Evolutionary conservation across 2,797 vertebrate species (phyloP).

Genomic region (Petrocephalus sullivani): DNA sequence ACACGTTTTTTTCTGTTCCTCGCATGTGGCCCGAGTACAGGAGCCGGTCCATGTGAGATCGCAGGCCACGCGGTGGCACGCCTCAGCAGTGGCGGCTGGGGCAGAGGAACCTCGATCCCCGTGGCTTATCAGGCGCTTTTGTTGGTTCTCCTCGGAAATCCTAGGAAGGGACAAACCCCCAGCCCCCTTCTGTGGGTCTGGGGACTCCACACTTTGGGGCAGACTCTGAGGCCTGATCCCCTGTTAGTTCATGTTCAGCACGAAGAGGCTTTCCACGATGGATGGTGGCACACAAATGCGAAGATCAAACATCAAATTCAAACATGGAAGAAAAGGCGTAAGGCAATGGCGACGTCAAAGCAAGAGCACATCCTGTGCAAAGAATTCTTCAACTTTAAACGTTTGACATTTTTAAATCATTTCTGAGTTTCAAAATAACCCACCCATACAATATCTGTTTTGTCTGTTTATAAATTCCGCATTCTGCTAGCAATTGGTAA

Average conservation of each 20-base stretch:
- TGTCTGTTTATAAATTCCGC: slow-evolving; percentile 9
- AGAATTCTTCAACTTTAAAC: not conserved
- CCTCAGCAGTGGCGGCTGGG: not conserved
- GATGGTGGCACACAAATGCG: not conserved
- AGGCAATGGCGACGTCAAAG: not conserved
- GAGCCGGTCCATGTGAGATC: not conserved
- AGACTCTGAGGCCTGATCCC: not conserved
- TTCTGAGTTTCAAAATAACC: not conserved
- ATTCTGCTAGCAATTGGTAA: not conserved
- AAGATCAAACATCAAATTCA: not conserved
- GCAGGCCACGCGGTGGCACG: not conserved
- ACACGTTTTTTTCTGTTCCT: not conserved
- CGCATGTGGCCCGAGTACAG: not conserved
- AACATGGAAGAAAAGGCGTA: not conserved
- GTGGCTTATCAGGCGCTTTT: not conserved
- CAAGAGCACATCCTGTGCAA: not conserved
- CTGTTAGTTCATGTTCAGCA: not conserved
- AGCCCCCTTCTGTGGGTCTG: not conserved
- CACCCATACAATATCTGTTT: slow-evolving; percentile 11
- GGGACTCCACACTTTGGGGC: not conserved
- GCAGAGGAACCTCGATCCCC: not conserved
- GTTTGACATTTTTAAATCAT: not conserved
- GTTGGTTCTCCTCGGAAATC: not conserved
- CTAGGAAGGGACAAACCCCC: not conserved
- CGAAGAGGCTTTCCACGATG: not conserved